Evolutionary conservation across 2,888 invertebrate species (phyloP).

Genomic region (Anoplius nigerrimus): DNA sequence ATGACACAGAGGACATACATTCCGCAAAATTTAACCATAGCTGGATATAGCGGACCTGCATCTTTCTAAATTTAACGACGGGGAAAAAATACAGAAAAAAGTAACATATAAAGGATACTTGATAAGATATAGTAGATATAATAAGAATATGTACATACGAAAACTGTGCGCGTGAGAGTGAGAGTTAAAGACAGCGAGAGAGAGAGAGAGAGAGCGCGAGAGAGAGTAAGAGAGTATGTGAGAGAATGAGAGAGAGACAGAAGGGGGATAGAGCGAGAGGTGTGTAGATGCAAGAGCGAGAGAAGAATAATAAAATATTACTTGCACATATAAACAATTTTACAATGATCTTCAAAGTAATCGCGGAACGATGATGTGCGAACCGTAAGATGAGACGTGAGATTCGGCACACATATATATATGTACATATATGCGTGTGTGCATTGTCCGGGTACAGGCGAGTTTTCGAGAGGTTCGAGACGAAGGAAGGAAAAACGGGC

Average conservation of each 20-base stretch:
- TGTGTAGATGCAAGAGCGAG: no score
- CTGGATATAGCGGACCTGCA: constrained; percentile 54
- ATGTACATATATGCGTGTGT: no score
- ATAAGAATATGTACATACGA: constrained; percentile 20
- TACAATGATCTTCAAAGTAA: no score
- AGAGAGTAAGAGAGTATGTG: constrained; percentile 17
- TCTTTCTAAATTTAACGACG: constrained; percentile 20
- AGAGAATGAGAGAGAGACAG: background rate
- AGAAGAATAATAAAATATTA: no score
- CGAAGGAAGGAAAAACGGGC: no score
- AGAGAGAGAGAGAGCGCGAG: constrained; percentile 18
- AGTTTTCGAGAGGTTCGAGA: no score
- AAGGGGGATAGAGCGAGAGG: no score
- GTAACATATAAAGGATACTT: constrained; percentile 22
- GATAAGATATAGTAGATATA: constrained; percentile 19
- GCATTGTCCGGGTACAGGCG: no score
- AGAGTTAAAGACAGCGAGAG: constrained; percentile 17
- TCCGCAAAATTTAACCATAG: constrained; percentile 37
- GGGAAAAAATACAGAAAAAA: constrained; percentile 24
- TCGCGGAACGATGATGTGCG: no score
- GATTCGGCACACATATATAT: no score
- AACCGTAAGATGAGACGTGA: no score
- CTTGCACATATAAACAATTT: no score
- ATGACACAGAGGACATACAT: constrained; percentile 4
- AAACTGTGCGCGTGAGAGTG: constrained; percentile 15